Percentiles rank a stretch among this genome's conserved stretches.
These are phyloP conservation scores for Xanthia icteritia DNA, from an alignment of 2,888 invertebrate species.

Conservation along the genomic window DNA sequence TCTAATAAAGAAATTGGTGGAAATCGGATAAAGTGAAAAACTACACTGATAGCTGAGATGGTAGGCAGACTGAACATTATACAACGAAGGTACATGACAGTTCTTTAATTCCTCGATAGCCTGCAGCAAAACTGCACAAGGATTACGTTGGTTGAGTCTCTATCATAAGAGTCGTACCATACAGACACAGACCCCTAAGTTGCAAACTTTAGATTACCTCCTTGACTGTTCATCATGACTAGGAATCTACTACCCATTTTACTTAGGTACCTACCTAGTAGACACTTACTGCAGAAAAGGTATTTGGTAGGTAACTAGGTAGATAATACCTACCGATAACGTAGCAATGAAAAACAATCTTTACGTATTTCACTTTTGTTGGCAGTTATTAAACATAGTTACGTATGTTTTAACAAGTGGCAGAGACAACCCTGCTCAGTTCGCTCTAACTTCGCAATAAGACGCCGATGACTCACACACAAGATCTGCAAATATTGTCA, in stretches of 20 bases:
- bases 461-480: conserved; percentile 65
- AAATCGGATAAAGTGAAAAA: neutral
- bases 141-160: neutral
- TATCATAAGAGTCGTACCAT: neutral
- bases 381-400: conserved; percentile 8
- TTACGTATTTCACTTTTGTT: conserved; percentile 22
- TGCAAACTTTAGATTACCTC: neutral
- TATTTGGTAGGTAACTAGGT: neutral
- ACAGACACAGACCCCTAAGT: neutral
- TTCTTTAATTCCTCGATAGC: neutral
- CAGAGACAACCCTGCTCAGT: conserved; percentile 60
- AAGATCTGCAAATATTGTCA: conserved; percentile 70
- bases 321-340: conserved; percentile 4
- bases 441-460: conserved; percentile 65
- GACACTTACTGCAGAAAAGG: neutral
- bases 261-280: neutral
- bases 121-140: neutral
- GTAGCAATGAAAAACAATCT: neutral
- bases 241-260: neutral
- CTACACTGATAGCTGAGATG: neutral
- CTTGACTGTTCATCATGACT: neutral
- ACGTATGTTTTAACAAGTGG: conserved; percentile 44
- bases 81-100: neutral
- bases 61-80: no score
- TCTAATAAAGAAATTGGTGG: neutral